Evolutionary conservation across 2,113 vertebrate species (phyloP), one percentile per base, ranked within the genome.

Genomic region (Plecotus auritus): DNA sequence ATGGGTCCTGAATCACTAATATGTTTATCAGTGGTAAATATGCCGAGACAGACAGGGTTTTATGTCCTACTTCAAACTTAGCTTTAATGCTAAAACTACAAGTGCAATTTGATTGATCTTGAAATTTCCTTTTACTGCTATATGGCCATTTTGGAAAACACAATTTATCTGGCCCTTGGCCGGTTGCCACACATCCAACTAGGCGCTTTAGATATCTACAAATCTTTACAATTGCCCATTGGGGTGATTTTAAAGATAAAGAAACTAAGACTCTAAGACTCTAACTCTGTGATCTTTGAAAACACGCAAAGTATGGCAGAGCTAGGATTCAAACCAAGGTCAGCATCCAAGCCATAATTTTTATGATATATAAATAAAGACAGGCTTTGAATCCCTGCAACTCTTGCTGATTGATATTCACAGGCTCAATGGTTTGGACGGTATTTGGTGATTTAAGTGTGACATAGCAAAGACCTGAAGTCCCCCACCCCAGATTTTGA

Each of bases 161-260:
- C 42, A 88, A 35, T 72, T 95, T 94, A 74, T 49, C 47, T 59
- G 23, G 42, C n/a, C 28, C 9, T 64, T 66, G 28, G 85, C 83
- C 86, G 80, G 35, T 13, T 73, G 59, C 49, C 83, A 91, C 45
- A 73, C 35, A 69, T 86, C 70, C 73, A 54, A 47, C 18, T n/a
- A 66, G 37, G 37, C n/a, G 9, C 45, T 64, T 66, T 30, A 89
- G 12, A 9, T 70, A 86, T 83, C 70, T 67, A 8, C 40, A 86
- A 95, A 85, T 80, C 61, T 70, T 89, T 37, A 91, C n/a, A 59
- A 78, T 51, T 69, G 20, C 23, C 30, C 16, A 47, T 28, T 32
- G 28, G 32, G 56, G 45, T 35, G 16, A 91, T 88, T 93, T 91
- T 84, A 94, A 93, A 85, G 49, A 88, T 64, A 42, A 95, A 83